Evolutionary conservation across 2,888 invertebrate species (phyloP).

Genomic region (Epinotia bilunana): DNA sequence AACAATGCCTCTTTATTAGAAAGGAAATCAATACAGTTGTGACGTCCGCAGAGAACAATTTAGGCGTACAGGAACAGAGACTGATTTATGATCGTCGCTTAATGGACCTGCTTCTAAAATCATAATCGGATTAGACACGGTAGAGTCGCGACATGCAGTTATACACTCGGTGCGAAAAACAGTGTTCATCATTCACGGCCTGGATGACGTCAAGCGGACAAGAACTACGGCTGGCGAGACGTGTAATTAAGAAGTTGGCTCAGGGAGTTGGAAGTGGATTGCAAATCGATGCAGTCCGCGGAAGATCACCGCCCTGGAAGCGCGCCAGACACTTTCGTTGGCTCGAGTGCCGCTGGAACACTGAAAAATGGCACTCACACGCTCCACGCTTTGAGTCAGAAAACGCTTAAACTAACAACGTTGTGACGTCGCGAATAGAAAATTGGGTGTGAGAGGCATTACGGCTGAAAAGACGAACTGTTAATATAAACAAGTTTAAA

Average conservation of each 20-base stretch:
- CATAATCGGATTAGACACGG: conserved; percentile 46
- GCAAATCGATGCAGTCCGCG: conserved; percentile 71
- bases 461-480: conserved; percentile 9
- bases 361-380: conserved; percentile 63
- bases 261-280: conserved; percentile 55
- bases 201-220: conserved; percentile 56
- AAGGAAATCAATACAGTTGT: conserved; percentile 76
- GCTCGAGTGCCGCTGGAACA: conserved; percentile 54
- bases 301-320: conserved; percentile 72
- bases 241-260: conserved; percentile 66
- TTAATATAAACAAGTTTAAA: conserved; percentile 5
- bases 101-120: conserved; percentile 47
- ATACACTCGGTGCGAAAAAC: conserved; percentile 42
- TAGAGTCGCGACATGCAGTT: conserved; percentile 16
- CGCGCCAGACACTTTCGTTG: conserved; percentile 69
- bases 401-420: conserved; percentile 50
- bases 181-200: conserved; percentile 39
- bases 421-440: conserved; percentile 22
- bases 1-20: conserved; percentile 73
- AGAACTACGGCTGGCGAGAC: conserved; percentile 51
- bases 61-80: conserved; percentile 44
- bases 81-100: conserved; percentile 50
- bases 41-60: conserved; percentile 58
- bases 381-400: conserved; percentile 55
- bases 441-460: conserved; percentile 20